These are phyloP conservation scores for Oegoconia quadripuncta DNA, from an alignment of 2,888 invertebrate genomes.

Conservation along the genomic window DNA sequence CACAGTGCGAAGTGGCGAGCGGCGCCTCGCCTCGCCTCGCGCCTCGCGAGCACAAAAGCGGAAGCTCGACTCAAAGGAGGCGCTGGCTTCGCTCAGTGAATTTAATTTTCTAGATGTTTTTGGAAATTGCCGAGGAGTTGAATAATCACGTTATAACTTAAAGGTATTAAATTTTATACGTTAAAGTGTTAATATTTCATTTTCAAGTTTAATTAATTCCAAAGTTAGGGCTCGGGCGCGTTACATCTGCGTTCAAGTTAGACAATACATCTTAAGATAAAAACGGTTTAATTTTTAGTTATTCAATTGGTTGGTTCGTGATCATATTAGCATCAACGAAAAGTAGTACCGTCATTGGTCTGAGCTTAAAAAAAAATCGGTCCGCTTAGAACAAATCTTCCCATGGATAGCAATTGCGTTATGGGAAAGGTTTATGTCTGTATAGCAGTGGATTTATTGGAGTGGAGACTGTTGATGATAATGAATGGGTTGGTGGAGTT, in stretches of 20 bases:
- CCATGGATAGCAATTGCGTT: no score
- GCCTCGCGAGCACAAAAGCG: conserved; percentile 34
- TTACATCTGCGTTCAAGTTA: conserved; percentile 32
- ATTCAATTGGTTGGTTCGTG: no score
- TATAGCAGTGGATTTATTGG: no score
- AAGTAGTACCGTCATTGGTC: no score
- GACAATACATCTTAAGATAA: conserved; percentile 47
- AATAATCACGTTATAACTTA: conserved; percentile 79
- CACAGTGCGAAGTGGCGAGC: conserved; percentile 72
- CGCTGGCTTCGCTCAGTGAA: conserved; percentile 58
- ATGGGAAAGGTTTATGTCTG: no score
- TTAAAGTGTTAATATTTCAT: conserved; percentile 80
- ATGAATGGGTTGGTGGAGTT: no score
- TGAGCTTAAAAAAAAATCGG: no score
- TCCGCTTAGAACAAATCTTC: no score
- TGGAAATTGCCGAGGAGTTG: conserved; percentile 73
- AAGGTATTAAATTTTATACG: conserved; percentile 78
- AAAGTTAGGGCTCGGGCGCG: conserved; percentile 56
- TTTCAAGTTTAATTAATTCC: conserved; percentile 79
- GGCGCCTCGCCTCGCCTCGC: conserved; percentile 31
- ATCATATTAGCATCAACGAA: no score
- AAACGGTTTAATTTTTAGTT: conserved; percentile 4
- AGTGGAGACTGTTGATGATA: no score
- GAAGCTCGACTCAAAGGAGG: conserved; percentile 61
- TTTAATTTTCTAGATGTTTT: conserved; percentile 78